phyloP scores from a whole-genome alignment of 2,113 vertebrate genomes.

The Oreotrochilus melanogaster region DNA sequence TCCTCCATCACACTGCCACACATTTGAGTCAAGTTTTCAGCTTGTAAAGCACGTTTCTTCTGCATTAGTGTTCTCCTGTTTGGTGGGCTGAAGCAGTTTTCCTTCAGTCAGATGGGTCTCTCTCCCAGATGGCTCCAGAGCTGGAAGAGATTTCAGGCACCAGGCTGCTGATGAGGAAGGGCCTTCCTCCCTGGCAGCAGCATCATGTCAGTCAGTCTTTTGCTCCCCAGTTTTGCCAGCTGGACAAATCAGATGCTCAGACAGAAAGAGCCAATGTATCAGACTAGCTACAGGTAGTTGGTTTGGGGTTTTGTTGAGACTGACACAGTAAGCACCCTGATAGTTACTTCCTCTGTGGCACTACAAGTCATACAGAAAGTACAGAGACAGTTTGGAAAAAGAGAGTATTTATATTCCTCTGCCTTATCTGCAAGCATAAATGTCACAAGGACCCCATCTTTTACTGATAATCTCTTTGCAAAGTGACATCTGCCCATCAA shows the following conservation, averaged over 20 bases:
- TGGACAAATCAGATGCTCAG: neutral
- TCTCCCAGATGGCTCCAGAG: neutral
- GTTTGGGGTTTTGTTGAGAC: neutral
- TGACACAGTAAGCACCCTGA: neutral
- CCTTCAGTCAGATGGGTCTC: accelerated
- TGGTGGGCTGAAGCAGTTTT: neutral
- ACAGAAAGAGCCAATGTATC: neutral
- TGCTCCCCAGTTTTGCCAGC: neutral
- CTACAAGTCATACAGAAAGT: neutral
- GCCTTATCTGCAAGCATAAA: neutral
- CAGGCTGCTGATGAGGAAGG: neutral
- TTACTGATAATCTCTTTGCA: neutral
- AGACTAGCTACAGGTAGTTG: neutral
- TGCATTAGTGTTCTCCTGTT: neutral
- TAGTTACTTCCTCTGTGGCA: neutral
- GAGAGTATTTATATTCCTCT: neutral
- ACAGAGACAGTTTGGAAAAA: neutral
- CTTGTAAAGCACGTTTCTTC: neutral
- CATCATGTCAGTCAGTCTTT: neutral
- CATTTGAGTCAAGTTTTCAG: neutral
- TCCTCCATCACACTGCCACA: neutral
- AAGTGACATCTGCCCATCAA: neutral
- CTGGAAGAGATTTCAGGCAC: accelerated
- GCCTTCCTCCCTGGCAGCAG: neutral
- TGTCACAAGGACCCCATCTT: neutral